phyloP scores from a whole-genome alignment of 2,888 invertebrate species.

The Brachylomia viminalis region DNA sequence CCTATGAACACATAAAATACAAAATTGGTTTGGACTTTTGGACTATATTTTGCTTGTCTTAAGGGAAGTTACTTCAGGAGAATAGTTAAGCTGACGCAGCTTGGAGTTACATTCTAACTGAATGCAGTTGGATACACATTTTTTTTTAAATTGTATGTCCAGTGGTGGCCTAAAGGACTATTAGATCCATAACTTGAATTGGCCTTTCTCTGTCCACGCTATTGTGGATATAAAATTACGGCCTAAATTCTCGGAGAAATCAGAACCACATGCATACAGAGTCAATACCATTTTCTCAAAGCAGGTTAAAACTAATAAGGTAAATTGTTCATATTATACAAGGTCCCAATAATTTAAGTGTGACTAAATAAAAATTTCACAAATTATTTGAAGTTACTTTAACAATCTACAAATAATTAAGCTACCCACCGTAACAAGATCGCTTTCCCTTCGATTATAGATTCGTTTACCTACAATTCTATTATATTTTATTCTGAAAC shows the following conservation, averaged over 20 bases:
- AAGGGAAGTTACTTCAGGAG: neutral
- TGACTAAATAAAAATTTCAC: slow-evolving; percentile 19
- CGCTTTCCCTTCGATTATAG: slow-evolving; percentile 16
- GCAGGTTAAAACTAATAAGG: neutral
- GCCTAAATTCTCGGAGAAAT: neutral
- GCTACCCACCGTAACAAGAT: neutral
- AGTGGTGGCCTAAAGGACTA: neutral
- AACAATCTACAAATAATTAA: neutral
- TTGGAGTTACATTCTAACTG: neutral
- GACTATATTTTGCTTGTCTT: neutral
- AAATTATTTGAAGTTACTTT: slow-evolving; percentile 17
- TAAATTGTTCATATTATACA: neutral
- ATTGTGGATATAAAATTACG: neutral
- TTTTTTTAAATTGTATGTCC: neutral
- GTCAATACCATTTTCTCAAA: neutral
- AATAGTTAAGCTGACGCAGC: neutral
- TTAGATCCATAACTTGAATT: neutral
- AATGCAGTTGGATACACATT: neutral
- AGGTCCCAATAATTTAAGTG: slow-evolving; percentile 1
- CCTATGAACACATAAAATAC: neutral
- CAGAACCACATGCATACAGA: neutral
- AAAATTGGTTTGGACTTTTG: neutral
- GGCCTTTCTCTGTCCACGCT: neutral
- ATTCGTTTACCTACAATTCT: slow-evolving; percentile 27
- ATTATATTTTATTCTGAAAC: slow-evolving; percentile 8